A percentile compares a stretch with the other conserved stretches of the same genome.
phyloP scores from a whole-genome alignment of 2,797 vertebrate species.

The Anas bahamensis region DNA sequence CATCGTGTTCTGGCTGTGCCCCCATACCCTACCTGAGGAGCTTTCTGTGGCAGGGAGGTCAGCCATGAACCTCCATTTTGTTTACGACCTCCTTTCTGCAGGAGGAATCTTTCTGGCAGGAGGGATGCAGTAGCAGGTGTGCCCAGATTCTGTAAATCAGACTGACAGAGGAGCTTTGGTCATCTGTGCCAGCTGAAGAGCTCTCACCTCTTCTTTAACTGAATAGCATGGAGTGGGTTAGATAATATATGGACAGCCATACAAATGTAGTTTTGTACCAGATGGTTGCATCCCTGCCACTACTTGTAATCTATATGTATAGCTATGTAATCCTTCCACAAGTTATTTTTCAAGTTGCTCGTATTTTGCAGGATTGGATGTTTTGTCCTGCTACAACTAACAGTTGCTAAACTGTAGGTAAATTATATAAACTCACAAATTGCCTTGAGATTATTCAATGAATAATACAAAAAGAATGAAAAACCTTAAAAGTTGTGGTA shows the following conservation, averaged over 20 bases:
- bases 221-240: neutral
- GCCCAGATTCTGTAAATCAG: neutral
- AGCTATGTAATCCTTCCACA: neutral
- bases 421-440: neutral
- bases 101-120: neutral
- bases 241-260: rapidly evolving
- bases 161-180: neutral
- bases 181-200: neutral
- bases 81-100: neutral
- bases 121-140: neutral
- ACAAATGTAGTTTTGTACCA: neutral
- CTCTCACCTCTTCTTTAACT: neutral
- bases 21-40: neutral
- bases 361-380: neutral
- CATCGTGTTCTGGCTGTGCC: neutral
- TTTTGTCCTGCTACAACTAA: neutral
- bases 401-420: neutral
- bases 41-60: neutral
- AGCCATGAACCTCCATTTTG: neutral
- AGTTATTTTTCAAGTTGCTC: neutral
- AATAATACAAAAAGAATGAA: neutral
- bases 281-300: neutral
- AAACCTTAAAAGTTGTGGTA: neutral
- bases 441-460: neutral
- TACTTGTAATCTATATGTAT: neutral